Conservation (phyloP, 1,140 invertebrate genomes). For the Asobara japonica region DNA sequence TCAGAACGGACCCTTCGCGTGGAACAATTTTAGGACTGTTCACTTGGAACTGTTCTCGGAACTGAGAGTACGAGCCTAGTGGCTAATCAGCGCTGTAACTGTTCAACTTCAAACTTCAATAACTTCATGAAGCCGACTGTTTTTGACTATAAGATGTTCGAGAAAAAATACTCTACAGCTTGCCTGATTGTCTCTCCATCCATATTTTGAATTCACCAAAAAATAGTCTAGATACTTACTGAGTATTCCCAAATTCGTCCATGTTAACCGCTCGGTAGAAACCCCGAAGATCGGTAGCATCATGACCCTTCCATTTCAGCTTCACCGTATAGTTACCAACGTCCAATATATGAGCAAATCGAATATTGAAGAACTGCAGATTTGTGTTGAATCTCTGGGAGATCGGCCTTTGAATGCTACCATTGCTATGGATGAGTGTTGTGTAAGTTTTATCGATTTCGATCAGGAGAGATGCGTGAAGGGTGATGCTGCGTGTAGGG, state of each 20-base stretch:
- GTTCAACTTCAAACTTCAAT: too few relatives aligned
- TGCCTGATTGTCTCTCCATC: too few relatives aligned
- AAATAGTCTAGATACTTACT: too few relatives aligned
- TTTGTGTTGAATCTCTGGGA: conserved; percentile 3
- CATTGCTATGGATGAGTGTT: conserved; percentile 3
- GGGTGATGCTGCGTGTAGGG: conserved; percentile 16
- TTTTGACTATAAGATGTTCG: too few relatives aligned
- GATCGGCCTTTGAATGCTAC: conserved; percentile 9
- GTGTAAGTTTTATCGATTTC: conserved; percentile 30
- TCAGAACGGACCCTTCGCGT: too few relatives aligned
- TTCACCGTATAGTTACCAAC: conserved; percentile 29
- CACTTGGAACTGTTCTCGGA: too few relatives aligned
- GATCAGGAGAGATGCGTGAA: conserved; percentile 32
- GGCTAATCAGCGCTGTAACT: too few relatives aligned
- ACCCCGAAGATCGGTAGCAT: neutral
- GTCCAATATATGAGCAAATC: conserved; percentile 20
- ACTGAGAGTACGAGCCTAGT: too few relatives aligned
- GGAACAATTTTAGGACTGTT: too few relatives aligned
- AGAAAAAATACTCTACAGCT: too few relatives aligned
- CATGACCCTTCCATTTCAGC: conserved; percentile 18
- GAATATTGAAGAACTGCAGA: conserved; percentile 23
- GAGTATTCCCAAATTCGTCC: neutral
- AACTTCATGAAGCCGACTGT: too few relatives aligned
- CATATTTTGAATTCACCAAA: too few relatives aligned
- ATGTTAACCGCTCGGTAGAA: neutral